Conservation (phyloP, 2,797 vertebrate species). For the Pelochelys cantorii region DNA sequence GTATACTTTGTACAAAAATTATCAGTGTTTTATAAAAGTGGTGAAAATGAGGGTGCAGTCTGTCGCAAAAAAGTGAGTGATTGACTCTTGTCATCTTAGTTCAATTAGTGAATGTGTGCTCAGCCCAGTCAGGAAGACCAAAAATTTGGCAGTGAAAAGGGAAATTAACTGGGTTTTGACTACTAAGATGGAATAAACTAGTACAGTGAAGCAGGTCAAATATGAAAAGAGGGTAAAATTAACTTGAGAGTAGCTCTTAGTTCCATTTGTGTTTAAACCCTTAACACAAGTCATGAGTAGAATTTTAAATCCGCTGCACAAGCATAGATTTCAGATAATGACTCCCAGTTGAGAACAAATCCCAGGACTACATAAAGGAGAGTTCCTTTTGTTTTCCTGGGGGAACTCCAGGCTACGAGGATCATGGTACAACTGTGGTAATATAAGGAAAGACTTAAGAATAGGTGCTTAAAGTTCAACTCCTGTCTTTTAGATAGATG, state of each 20-base stretch:
- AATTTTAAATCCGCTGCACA: neutral
- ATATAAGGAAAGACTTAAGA: neutral
- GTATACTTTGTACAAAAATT: no score
- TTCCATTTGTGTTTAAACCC: neutral
- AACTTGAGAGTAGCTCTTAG: neutral
- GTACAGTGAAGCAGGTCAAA: neutral
- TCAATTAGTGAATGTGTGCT: neutral
- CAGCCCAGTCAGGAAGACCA: neutral
- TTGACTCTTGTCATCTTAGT: neutral
- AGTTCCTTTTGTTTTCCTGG: neutral
- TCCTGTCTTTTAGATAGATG: neutral
- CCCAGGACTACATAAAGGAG: neutral
- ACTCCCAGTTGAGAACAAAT: neutral
- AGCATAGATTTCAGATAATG: neutral
- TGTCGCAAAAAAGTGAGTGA: neutral
- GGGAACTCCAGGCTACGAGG: neutral
- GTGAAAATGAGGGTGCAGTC: no score
- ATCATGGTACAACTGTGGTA: neutral
- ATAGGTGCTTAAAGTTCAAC: neutral
- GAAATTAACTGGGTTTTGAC: neutral
- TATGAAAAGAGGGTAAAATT: neutral
- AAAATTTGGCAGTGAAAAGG: neutral
- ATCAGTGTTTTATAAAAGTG: no score
- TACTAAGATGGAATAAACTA: neutral
- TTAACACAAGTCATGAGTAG: neutral